Evolutionary conservation across 2,888 invertebrate species (phyloP).

Genomic region (Athetis lepigone): DNA sequence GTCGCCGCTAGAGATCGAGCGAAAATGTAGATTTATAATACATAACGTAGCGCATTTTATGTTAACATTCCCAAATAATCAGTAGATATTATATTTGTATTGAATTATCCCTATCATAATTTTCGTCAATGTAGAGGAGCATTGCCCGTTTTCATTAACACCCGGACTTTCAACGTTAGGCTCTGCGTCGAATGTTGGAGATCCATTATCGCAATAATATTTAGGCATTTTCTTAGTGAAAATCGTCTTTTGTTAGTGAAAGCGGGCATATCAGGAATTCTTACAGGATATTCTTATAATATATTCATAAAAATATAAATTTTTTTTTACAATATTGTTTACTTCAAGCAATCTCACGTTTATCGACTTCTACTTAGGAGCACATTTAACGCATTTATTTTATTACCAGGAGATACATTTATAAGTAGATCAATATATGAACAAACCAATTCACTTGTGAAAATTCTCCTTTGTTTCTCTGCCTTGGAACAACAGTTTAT

Average conservation of each 20-base stretch:
- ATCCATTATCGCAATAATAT: neutral
- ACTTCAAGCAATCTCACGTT: slow-evolving; percentile 16
- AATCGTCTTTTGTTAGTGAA: neutral
- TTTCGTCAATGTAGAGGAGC: slow-evolving; percentile 20
- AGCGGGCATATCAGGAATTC: slow-evolving; percentile 10
- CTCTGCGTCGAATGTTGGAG: too few relatives aligned
- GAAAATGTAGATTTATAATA: slow-evolving; percentile 54
- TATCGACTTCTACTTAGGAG: slow-evolving; percentile 34
- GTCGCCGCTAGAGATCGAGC: slow-evolving; percentile 34
- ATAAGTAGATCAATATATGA: slow-evolving; percentile 16
- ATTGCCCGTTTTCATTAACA: neutral
- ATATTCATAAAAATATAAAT: slow-evolving; percentile 1
- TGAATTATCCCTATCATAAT: slow-evolving; percentile 42
- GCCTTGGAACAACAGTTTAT: slow-evolving; percentile 19
- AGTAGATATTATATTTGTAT: slow-evolving; percentile 68
- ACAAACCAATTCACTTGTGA: neutral
- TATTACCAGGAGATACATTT: slow-evolving; percentile 39
- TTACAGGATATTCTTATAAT: slow-evolving; percentile 19
- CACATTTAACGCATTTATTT: slow-evolving; percentile 61
- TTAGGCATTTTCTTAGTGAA: neutral
- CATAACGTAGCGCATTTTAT: slow-evolving; percentile 74
- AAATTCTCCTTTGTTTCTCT: slow-evolving; percentile 5
- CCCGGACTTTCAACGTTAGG: neutral
- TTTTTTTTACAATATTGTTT: slow-evolving; percentile 19
- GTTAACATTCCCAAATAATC: slow-evolving; percentile 80